Evolutionary conservation across 2,888 invertebrate genomes (phyloP), one percentile per base, ranked within the genome.

Genomic region (Cetonia aurata): DNA sequence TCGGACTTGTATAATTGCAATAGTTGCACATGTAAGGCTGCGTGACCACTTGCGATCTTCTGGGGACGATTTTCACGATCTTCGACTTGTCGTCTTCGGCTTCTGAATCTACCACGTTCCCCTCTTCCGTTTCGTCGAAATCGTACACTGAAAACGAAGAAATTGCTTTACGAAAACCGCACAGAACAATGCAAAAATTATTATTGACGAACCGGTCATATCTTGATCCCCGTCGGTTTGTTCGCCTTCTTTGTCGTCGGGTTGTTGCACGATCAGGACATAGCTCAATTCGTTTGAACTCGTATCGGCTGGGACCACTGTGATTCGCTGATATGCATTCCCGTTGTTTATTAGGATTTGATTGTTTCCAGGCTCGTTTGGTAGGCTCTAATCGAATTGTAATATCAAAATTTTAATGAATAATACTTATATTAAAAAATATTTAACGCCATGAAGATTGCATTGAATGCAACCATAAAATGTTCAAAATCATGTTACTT

Each of bases 1-100:
- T 95, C 4, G 94, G 93, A 80, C 95, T 96, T 12, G 93, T 94
- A 83, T 98, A 98, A 75, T 92, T 90, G 83, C 98, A 98, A 81
- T 96, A 95, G 80, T 91, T 93, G 85, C 98, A 98, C 86, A 92
- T 93, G 82, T 93, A 92, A 17, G 92, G 88, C 81, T 91, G 91
- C 0, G 89, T 85, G 3, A 90, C 89, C n/a, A 83, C 84, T 79
- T 90, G 89, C 57, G 89, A 88, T 81, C 90, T 89, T 80, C 90
- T 88, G 6, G 88, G 87, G 65, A 88, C 81, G 44, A 90, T 87
- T 81, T 90, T 90, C 6, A 88, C 86, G 46, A 90, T 88, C 83
- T 90, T 90, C 0, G 88, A 86, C 78, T 89, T 89, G 76, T 90
- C 90, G 79, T 90, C 90, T 77, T 90, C 90, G 13, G 87, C 87